phyloP scores from a whole-genome alignment of 2,888 invertebrate species.

The Pheosia gnoma region DNA sequence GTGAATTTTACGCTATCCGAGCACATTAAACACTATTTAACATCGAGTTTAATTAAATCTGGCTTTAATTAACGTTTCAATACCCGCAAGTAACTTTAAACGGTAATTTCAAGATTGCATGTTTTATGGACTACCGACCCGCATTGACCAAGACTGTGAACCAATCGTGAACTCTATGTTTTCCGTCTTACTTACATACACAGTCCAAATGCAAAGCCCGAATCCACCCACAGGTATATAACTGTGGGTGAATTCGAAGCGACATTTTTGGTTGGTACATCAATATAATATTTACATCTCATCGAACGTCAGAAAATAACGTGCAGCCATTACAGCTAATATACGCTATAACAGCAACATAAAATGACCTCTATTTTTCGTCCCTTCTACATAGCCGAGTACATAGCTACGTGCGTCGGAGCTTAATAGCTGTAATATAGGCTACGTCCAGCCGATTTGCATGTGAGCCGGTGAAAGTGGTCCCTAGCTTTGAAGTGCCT shows the following conservation, averaged over 20 bases:
- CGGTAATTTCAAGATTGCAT: background rate
- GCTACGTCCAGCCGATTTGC: constrained; percentile 52
- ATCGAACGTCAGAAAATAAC: constrained; percentile 9
- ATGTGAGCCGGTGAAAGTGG: constrained; percentile 62
- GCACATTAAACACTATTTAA: no score
- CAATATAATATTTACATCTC: background rate
- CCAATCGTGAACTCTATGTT: no score
- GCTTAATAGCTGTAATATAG: constrained; percentile 42
- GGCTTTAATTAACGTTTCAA: background rate
- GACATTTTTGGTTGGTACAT: background rate
- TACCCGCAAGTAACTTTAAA: background rate
- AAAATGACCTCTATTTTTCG: constrained; percentile 21
- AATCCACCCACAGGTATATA: no score
- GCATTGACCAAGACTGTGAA: background rate
- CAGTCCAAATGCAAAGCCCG: no score
- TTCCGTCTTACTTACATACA: no score
- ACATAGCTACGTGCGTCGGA: constrained; percentile 24
- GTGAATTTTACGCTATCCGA: background rate
- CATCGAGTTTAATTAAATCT: no score
- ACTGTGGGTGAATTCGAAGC: background rate
- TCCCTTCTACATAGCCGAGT: constrained; percentile 17
- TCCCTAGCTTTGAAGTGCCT: constrained; percentile 50
- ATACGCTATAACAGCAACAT: background rate
- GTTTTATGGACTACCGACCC: background rate
- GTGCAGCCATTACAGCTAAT: background rate